Base-by-base conservation (phyloP, 1,140 invertebrate genomes). In the Cydia pomonella region DNA sequence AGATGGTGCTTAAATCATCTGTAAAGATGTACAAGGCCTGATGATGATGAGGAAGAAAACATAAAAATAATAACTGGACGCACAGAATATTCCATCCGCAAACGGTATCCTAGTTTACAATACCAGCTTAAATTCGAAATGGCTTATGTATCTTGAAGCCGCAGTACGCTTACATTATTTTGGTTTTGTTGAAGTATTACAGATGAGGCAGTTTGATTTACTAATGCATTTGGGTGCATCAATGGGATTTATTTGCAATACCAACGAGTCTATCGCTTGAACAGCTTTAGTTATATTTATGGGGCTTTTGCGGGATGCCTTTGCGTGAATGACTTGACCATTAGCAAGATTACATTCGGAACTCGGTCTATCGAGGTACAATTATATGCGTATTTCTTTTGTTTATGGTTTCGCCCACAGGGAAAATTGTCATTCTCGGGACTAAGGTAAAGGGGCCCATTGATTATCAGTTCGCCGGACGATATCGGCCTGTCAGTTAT, bases 201-300 rank as follows among this genome's bases (percentile, higher is more conserved):
- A 59, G 53, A 59, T 59, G 53, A 59, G 21, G 21, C 53, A 9
- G 53, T 59, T 59, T 59, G 53, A 59, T 59, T 59, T 59, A 59
- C 53, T 59, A 59, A 59, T 59, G 53, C 53, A 59, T 59, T 59
- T 59, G 53, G 53, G 53, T 59, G 53, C 53, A 59, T 59, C 53
- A 59, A 59, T 59, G 10, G 18, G 53, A 23, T 59, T 59, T 59
- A 59, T 59, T 59, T 59, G 53, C 53, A 23, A 59, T 59, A 12
- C 53, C 53, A 2, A 59, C n/a, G n/a, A n/a, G n/a, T n/a, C n/a
- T 59, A 59, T 59, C 53, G 53, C 21, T 59, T 59, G 53, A 59
- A 18, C 9, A 18, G n/a, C 50, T 59, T 23, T 59, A 59, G 53
- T 59, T 18, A 59, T 59, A 9, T 59, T 59, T 23, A 59, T 59